phyloP scores from a whole-genome alignment of 2,113 vertebrate genomes.

The Misgurnus mizolepis region DNA sequence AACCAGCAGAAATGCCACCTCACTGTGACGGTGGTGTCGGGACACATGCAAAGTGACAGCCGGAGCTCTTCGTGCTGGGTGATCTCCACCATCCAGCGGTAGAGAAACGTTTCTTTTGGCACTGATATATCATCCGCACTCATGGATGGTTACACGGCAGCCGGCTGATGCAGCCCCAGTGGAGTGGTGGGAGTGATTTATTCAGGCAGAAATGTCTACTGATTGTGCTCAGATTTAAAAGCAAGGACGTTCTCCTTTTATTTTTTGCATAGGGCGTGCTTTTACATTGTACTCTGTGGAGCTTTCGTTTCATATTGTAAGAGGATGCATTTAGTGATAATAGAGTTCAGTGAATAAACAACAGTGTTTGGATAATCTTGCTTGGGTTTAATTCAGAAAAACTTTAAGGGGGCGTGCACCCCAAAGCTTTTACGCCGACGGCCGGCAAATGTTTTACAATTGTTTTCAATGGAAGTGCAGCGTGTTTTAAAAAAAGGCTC shows the following conservation, averaged over 20 bases:
- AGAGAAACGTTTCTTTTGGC: conserved; percentile 30
- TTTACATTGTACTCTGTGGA: neutral
- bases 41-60: conserved; percentile 24
- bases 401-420: neutral
- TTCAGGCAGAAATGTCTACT: conserved; percentile 16
- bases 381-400: neutral
- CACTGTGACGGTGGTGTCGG: neutral
- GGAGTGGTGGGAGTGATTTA: conserved; percentile 19
- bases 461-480: too few relatives aligned
- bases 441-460: too few relatives aligned
- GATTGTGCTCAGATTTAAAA: conserved; percentile 25
- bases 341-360: neutral
- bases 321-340: neutral
- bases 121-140: conserved; percentile 34
- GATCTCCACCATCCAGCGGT: conserved; percentile 10
- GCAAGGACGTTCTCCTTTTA: neutral
- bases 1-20: conserved; percentile 9
- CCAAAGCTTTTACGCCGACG: too few relatives aligned
- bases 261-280: neutral
- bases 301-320: neutral
- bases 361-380: neutral
- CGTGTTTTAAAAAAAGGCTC: too few relatives aligned
- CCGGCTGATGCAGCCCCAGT: neutral
- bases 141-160: conserved; percentile 18
- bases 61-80: conserved; percentile 2